Evolutionary conservation across 2,797 vertebrate species (phyloP).

Genomic region (Parambassis ranga): DNA sequence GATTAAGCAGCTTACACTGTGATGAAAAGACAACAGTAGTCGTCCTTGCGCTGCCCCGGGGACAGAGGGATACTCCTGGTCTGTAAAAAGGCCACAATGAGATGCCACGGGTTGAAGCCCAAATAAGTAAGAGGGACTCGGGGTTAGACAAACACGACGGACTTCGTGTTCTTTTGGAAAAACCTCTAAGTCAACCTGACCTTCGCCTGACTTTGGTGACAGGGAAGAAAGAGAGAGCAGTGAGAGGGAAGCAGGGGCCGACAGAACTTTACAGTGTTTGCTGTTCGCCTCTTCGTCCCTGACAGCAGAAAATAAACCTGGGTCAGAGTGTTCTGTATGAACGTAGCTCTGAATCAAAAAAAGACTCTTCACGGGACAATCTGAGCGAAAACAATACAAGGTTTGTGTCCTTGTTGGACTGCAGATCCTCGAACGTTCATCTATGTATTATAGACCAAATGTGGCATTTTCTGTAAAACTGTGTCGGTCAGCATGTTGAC

Average conservation of each 20-base stretch:
- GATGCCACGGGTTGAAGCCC: constrained; percentile 24
- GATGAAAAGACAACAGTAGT: constrained; percentile 81
- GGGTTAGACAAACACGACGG: constrained; percentile 67
- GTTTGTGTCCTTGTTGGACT: too few relatives aligned
- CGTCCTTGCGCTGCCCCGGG: constrained; percentile 40
- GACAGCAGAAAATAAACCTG: too few relatives aligned
- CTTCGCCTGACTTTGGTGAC: constrained; percentile 57
- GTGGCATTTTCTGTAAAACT: too few relatives aligned
- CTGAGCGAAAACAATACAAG: not conserved
- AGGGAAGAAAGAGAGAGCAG: constrained; percentile 15
- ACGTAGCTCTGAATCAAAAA: too few relatives aligned
- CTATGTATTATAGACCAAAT: too few relatives aligned
- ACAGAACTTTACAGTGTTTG: not conserved
- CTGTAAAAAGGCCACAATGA: constrained; percentile 11
- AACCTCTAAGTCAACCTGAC: constrained; percentile 63
- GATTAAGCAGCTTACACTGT: constrained; percentile 72
- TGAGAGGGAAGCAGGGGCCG: not conserved
- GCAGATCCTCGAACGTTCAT: too few relatives aligned
- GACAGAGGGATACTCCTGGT: constrained; percentile 40
- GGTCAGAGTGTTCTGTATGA: too few relatives aligned
- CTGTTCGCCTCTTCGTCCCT: not conserved
- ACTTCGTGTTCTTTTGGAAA: constrained; percentile 58
- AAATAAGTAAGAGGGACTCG: constrained; percentile 23
- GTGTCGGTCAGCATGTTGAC: too few relatives aligned
- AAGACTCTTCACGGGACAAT: too few relatives aligned